A percentile compares a stretch with the other conserved stretches of the same genome.
These are phyloP conservation scores for Clusia tigrina DNA, from an alignment of 2,888 invertebrate species.

Conservation along the genomic window DNA sequence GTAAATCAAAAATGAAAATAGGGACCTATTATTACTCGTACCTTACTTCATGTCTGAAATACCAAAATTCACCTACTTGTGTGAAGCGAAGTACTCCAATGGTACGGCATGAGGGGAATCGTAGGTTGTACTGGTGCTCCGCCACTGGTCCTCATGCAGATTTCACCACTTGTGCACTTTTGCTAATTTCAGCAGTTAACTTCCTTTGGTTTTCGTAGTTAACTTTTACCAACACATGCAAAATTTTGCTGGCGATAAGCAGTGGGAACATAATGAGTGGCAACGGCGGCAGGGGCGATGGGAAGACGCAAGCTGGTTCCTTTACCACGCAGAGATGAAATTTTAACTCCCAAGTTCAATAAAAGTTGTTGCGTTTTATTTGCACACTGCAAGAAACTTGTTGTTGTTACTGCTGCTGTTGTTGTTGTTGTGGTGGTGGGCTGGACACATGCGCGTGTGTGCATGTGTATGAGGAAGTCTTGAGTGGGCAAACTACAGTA, in stretches of 20 bases:
- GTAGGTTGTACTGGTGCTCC: too few relatives aligned
- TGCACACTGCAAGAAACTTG: slow-evolving; percentile 2
- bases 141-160: slow-evolving; percentile 48
- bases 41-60: too few relatives aligned
- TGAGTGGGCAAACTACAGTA: slow-evolving; percentile 39
- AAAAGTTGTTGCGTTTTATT: slow-evolving; percentile 43
- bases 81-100: too few relatives aligned
- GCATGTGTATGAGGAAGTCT: slow-evolving; percentile 37
- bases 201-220: slow-evolving; percentile 62
- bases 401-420: slow-evolving; percentile 24
- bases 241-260: slow-evolving; percentile 23
- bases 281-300: not conserved
- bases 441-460: too few relatives aligned
- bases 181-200: slow-evolving; percentile 61
- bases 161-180: slow-evolving; percentile 59
- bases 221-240: slow-evolving; percentile 48
- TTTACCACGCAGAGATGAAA: slow-evolving; percentile 35
- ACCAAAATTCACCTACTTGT: too few relatives aligned
- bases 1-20: too few relatives aligned
- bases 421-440: slow-evolving; percentile 27
- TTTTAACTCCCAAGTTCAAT: slow-evolving; percentile 52
- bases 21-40: too few relatives aligned
- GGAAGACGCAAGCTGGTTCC: not conserved
- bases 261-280: slow-evolving; percentile 2
- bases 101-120: too few relatives aligned